A percentile compares a stretch with the other conserved stretches of the same genome.
phyloP scores from a whole-genome alignment of 1,140 invertebrate species.

The Brachionus koreanus region DNA sequence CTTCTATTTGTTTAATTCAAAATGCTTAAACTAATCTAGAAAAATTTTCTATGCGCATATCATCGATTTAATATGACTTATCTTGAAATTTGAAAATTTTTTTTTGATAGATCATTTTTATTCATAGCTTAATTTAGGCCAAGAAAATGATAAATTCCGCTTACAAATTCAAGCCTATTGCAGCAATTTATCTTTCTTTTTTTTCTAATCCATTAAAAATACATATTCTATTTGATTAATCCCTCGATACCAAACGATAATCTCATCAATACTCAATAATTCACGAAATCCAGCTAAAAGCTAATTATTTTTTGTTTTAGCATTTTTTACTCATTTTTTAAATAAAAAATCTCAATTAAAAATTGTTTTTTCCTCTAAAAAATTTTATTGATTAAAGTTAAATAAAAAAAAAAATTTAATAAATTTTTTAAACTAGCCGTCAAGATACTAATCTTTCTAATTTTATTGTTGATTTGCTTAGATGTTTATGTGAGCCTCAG shows the following conservation, averaged over 20 bases:
- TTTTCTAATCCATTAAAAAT: neutral
- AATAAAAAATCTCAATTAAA: no score
- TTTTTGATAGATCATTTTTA: neutral
- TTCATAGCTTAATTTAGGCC: neutral
- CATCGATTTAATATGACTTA: neutral
- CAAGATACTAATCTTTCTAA: neutral
- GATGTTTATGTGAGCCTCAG: neutral
- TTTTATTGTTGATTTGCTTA: neutral
- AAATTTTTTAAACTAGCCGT: neutral
- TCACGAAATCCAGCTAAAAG: neutral
- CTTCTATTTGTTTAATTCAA: neutral
- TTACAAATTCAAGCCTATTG: neutral
- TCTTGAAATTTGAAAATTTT: neutral
- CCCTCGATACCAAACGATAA: neutral
- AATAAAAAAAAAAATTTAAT: neutral
- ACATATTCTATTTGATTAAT: neutral
- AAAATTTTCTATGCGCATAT: neutral
- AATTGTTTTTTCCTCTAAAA: no score
- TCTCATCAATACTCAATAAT: neutral
- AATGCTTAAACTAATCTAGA: neutral
- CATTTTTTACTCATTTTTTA: no score
- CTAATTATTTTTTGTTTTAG: no score
- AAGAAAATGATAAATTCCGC: neutral
- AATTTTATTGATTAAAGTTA: no score
- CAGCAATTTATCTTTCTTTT: neutral